A percentile compares a stretch with the other conserved stretches of the same genome.
Evolutionary conservation across 2,888 invertebrate species (phyloP).

Genomic region (Dimorphilus gyrociliatus): DNA sequence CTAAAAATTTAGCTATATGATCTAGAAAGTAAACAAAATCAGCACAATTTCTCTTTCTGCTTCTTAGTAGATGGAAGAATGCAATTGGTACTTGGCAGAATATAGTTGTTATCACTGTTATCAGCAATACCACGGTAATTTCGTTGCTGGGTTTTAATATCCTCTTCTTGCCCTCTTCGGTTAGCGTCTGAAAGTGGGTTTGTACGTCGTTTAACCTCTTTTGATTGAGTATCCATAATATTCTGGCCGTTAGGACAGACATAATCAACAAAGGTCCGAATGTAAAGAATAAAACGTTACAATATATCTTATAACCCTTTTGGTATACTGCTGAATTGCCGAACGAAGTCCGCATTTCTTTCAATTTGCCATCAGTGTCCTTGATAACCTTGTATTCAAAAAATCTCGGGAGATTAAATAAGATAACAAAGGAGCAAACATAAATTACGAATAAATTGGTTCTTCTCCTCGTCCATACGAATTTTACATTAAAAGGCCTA

Average conservation of each 20-base stretch:
- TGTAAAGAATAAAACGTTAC: conserved; percentile 11
- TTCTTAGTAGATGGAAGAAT: conserved; percentile 13
- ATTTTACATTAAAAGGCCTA: conserved; percentile 8
- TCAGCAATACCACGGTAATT: conserved; percentile 10
- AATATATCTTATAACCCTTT: conserved; percentile 11
- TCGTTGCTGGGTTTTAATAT: conserved; percentile 5
- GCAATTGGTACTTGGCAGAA: conserved; percentile 12
- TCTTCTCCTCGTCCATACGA: conserved; percentile 9
- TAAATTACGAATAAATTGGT: conserved; percentile 9
- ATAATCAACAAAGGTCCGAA: conserved; percentile 7
- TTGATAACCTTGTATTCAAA: conserved; percentile 12
- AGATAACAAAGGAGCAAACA: conserved; percentile 8
- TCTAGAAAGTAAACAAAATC: conserved; percentile 12
- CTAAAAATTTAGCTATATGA: too few species aligned
- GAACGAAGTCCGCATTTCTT: conserved; percentile 8
- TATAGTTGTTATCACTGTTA: conserved; percentile 12
- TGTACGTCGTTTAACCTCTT: not conserved
- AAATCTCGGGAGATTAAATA: conserved; percentile 13
- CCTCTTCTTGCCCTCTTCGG: conserved; percentile 4
- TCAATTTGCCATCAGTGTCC: conserved; percentile 1
- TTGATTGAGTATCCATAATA: not conserved
- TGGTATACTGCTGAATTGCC: conserved; percentile 9
- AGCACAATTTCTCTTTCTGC: conserved; percentile 8
- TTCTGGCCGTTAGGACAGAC: not conserved
- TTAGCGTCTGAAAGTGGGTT: conserved; percentile 4